Conservation (phyloP, 2,888 invertebrate genomes). For the Pollenia angustigena region DNA sequence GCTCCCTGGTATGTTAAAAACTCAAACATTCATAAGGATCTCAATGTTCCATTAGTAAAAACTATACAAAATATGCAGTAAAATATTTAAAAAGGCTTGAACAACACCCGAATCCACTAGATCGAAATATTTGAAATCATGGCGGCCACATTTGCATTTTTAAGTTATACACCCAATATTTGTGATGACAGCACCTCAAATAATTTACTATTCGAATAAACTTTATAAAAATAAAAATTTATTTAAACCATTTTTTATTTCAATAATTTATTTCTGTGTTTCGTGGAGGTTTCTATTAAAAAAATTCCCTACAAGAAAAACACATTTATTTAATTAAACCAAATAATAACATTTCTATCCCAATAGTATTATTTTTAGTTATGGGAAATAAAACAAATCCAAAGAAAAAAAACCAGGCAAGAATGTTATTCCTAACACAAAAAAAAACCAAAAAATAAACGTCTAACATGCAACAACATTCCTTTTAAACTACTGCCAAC, state of each 20-base stretch:
- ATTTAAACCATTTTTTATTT: background rate
- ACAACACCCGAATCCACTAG: no score
- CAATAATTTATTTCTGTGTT: background rate
- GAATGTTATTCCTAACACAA: conserved; percentile 59
- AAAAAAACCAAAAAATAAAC: background rate
- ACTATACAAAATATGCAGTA: no score
- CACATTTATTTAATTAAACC: conserved; percentile 70
- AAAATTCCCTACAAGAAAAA: conserved; percentile 20
- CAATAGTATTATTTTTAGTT: background rate
- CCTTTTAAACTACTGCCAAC: conserved; percentile 31
- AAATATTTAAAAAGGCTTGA: no score
- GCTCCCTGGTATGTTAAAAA: no score
- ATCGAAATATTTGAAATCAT: no score
- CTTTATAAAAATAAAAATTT: no score
- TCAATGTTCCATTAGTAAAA: no score
- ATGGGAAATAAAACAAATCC: conserved; percentile 56
- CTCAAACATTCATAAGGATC: no score
- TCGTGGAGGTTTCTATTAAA: background rate
- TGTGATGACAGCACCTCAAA: background rate
- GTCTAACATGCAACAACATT: conserved; percentile 68
- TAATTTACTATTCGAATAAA: background rate
- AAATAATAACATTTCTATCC: conserved; percentile 57
- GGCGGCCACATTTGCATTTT: no score
- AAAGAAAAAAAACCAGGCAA: background rate
- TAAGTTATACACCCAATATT: no score